phyloP scores from a whole-genome alignment of 2,888 invertebrate species.

The Pollenia amentaria region DNA sequence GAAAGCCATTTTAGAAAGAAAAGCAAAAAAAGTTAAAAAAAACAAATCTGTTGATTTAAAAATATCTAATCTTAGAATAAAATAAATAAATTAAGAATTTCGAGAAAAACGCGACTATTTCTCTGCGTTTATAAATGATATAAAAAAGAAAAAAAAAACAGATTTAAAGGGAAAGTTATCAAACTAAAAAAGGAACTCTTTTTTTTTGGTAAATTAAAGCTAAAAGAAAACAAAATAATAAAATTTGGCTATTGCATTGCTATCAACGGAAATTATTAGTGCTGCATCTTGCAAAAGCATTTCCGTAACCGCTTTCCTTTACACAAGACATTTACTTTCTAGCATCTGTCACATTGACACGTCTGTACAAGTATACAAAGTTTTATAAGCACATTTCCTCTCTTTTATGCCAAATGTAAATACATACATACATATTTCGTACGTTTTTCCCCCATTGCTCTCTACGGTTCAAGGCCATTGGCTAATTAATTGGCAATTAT shows the following conservation, averaged over 20 bases:
- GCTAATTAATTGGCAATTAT: slow-evolving; percentile 63
- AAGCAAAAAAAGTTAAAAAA: slow-evolving; percentile 37
- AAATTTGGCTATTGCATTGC: background rate
- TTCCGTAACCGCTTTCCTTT: slow-evolving; percentile 51
- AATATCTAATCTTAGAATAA: slow-evolving; percentile 35
- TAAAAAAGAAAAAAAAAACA: no score
- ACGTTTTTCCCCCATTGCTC: slow-evolving; percentile 11
- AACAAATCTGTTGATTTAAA: slow-evolving; percentile 53
- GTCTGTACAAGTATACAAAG: background rate
- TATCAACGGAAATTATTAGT: slow-evolving; percentile 6
- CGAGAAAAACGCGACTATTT: slow-evolving; percentile 46
- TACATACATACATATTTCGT: background rate
- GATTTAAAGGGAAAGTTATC: background rate
- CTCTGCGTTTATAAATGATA: no score
- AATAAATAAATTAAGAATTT: slow-evolving; percentile 58
- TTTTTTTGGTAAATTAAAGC: no score
- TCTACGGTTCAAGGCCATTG: slow-evolving; percentile 63
- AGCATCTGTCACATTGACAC: slow-evolving; percentile 41
- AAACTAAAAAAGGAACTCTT: background rate
- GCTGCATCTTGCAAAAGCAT: background rate
- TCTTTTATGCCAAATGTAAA: slow-evolving; percentile 52
- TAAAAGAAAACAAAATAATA: slow-evolving; percentile 10
- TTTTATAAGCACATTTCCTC: slow-evolving; percentile 44
- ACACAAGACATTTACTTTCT: slow-evolving; percentile 6
- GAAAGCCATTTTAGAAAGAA: slow-evolving; percentile 47